Base-by-base conservation (phyloP, 2,113 vertebrate genomes). In the Osmerus mordax region DNA sequence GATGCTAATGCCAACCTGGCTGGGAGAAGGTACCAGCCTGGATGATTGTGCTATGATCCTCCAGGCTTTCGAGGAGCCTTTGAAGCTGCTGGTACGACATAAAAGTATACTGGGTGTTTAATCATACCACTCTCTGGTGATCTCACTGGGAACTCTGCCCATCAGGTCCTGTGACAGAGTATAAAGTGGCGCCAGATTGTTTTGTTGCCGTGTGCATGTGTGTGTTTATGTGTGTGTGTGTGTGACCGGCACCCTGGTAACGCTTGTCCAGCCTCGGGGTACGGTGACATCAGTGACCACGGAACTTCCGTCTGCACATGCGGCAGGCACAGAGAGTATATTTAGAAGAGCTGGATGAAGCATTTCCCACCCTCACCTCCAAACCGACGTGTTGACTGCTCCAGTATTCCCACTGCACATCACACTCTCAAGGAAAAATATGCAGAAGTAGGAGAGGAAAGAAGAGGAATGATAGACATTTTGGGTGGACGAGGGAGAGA, bases 331-430 rank as follows among this genome's bases (percentile, higher is more conserved):
- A 67, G 71, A 67, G 72, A 65, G 78, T 84, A 68, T 84, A 79
- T 88, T 87, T 74, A 78, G 61, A 78, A 72, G 61, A 62, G 77
- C 52, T 65, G n/a, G 16, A 52, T 9, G 2, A 3, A 51, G 41
- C 23, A 18, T 18, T 73, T 62, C 79, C 56, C 19, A 59, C 74
- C 79, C 81, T 85, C 81, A 69, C 87, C 86, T 86, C 82, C 83
- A 72, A 86, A 84, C 82, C 87, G 71, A 73, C 73, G 85, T 86
- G 88, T 83, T 89, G 87, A 87, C 84, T 83, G 82, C 83, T 72
- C 75, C 64, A 28, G 32, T 84, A 85, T 80, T 89, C 87, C 84
- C 84, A 77, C 54, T 21, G 81, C 84, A 86, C 79, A 76, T 82
- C 60, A 16, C 84, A 84, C 88, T 85, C 80, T 52, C 65, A 81